Base-by-base conservation (phyloP, 1,140 invertebrate genomes). In the Nasonia longicornis region DNA sequence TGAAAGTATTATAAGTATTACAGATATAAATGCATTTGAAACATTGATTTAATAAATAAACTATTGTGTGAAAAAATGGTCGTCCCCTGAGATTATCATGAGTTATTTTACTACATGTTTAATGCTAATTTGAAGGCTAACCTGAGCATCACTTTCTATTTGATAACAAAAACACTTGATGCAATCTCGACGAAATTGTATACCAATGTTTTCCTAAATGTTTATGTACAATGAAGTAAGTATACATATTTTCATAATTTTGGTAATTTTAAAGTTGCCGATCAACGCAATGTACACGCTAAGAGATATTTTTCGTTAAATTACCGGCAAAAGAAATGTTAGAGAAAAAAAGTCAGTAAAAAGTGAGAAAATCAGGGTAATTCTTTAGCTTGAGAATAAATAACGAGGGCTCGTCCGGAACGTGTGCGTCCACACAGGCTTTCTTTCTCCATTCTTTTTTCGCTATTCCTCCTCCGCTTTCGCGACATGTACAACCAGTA, bases 351-450 rank as follows among this genome's bases (percentile, higher is more conserved):
- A 63, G 52, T 20, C 16, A 77, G 64, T 45, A 81, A 76, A 81
- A 81, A 81, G 79, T 29, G 73, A 81, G 79, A 48, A 81, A 79
- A 81, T 78, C 81, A 72, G 84, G 81, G 83, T 84, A 84, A 88
- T 87, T 88, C 86, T 87, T 87, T 85, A 87, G 86, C 85, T 85
- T 85, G 85, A 87, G 88, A 86, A 87, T 87, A 87, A 88, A 89
- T 88, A 89, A 87, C 87, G 86, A 85, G 86, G 84, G 84, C 84
- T 85, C 84, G 86, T 85, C 85, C 84, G 86, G 86, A 84, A 85
- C 84, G 86, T 84, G 84, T 83, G 83, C 83, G 84, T 67, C 79
- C 84, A 83, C 84, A 63, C 72, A 48, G 58, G 73, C 35, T 75
- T 66, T 77, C 66, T 81, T 45, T 72, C 35, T 45, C 29, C 75